phyloP scores from a whole-genome alignment of 2,113 vertebrate genomes.

The Esox niger region DNA sequence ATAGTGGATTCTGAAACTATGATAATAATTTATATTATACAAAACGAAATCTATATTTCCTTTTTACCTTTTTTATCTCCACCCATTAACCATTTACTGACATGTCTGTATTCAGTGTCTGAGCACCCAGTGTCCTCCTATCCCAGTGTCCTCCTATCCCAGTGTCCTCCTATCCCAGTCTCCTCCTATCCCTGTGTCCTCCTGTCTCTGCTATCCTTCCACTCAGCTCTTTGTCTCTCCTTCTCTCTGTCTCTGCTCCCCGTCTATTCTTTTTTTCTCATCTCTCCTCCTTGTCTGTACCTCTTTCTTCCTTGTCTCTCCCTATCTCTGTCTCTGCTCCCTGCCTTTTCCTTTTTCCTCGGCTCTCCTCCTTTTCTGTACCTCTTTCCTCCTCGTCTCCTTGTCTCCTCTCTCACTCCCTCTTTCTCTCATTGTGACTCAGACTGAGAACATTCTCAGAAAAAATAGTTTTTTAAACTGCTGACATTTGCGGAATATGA shows the following conservation, averaged over 20 bases:
- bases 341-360: not conserved
- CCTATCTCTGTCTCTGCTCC: constrained; percentile 21
- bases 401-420: not conserved
- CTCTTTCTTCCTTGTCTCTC: too few relatives aligned
- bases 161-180: not conserved
- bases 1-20: too few relatives aligned
- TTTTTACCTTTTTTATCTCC: too few relatives aligned
- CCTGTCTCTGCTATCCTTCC: not conserved
- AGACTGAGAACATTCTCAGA: constrained; percentile 33
- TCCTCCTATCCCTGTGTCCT: not conserved
- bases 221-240: not conserved
- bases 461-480: not conserved
- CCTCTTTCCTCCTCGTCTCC: not conserved
- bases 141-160: not conserved
- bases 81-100: too few relatives aligned
- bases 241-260: not conserved
- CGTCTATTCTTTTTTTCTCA: not conserved
- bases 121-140: too few relatives aligned
- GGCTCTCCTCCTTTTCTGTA: not conserved
- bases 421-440: not conserved
- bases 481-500: constrained; percentile 51
- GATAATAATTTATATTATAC: too few relatives aligned
- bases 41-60: too few relatives aligned
- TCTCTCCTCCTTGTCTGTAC: too few relatives aligned
- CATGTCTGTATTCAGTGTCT: too few relatives aligned